Percentiles rank a stretch among this genome's conserved stretches.
These are phyloP conservation scores for Cercopithecus hamlyni DNA, from an alignment of 2,797 vertebrate genomes.

Conservation along the genomic window DNA sequence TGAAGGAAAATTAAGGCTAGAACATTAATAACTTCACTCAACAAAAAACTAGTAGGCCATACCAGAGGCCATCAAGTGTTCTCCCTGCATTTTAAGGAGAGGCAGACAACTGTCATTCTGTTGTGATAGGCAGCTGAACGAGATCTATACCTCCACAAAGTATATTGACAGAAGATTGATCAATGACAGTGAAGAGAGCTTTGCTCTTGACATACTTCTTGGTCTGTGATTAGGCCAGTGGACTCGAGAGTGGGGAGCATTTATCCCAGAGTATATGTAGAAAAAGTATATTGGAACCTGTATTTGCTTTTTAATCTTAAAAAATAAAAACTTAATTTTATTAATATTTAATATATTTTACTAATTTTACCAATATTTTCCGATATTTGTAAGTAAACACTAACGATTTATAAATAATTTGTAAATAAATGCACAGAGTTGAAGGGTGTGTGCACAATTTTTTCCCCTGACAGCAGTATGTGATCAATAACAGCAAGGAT, in stretches of 20 bases:
- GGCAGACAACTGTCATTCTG: background rate
- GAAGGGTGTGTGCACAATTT: background rate
- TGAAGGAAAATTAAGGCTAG: conserved; percentile 8
- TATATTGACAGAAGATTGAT: background rate
- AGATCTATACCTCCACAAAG: background rate
- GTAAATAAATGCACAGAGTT: background rate
- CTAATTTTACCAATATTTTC: background rate
- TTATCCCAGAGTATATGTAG: background rate
- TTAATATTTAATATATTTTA: background rate
- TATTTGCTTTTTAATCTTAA: background rate
- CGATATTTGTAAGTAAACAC: background rate
- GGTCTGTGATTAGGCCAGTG: background rate
- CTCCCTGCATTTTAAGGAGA: background rate
- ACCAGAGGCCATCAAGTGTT: background rate
- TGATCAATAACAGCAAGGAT: background rate
- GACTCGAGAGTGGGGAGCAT: background rate
- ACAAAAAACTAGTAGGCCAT: background rate
- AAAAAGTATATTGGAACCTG: background rate
- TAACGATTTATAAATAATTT: background rate
- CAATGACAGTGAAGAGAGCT: background rate
- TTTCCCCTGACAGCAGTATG: background rate
- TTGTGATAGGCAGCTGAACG: background rate
- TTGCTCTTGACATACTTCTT: background rate
- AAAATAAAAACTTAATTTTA: background rate
- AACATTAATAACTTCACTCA: background rate